These are phyloP conservation scores for Quiscalus mexicanus DNA, from an alignment of 2,113 vertebrate genomes.

Conservation along the genomic window DNA sequence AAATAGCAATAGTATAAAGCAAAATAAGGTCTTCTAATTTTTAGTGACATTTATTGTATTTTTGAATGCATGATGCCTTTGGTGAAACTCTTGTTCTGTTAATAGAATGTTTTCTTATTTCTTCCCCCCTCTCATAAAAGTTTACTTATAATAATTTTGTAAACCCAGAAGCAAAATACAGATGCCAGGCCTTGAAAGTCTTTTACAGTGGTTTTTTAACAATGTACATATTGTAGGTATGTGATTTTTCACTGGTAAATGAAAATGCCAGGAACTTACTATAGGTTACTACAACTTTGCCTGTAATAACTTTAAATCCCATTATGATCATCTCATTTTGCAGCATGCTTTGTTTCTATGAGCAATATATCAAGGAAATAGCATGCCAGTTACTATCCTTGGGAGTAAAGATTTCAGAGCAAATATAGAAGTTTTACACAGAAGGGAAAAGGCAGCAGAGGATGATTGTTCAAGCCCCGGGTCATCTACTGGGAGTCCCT, in stretches of 20 bases:
- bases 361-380: conserved; percentile 12
- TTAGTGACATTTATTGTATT: conserved; percentile 16
- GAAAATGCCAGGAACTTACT: conserved; percentile 18
- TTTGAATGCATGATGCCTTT: not conserved
- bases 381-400: not conserved
- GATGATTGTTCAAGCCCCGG: not conserved
- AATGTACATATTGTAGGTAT: not conserved
- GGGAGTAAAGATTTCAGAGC: not conserved
- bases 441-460: not conserved
- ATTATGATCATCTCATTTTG: conserved; percentile 45
- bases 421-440: not conserved
- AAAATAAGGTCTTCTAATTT: conserved; percentile 29
- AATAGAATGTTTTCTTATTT: not conserved
- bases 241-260: conserved; percentile 46
- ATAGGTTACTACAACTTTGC: not conserved
- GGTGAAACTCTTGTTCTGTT: not conserved
- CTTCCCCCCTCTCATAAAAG: not conserved
- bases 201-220: not conserved
- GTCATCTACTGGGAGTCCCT: not conserved
- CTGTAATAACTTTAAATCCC: conserved; percentile 51
- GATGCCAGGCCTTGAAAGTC: not conserved
- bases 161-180: not conserved
- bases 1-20: not conserved
- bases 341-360: not conserved
- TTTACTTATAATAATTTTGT: not conserved